Percentiles rank a stretch among this genome's conserved stretches.
These are phyloP conservation scores for Pyrocephalus nanus DNA, from an alignment of 2,797 vertebrate genomes.

Conservation along the genomic window DNA sequence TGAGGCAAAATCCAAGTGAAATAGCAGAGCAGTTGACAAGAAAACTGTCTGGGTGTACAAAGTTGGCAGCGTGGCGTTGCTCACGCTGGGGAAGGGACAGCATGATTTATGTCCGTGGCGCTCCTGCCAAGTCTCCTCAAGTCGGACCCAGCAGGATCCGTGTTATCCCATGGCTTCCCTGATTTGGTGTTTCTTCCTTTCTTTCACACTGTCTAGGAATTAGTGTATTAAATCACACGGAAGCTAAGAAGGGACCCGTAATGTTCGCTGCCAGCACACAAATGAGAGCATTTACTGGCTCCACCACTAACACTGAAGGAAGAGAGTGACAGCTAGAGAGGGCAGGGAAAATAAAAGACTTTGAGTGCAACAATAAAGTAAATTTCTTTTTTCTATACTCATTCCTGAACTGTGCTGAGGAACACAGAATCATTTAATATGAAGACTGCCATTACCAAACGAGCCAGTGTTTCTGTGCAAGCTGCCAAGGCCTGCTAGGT, in stretches of 20 bases:
- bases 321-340: background rate
- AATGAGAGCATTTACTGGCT: background rate
- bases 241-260: background rate
- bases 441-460: background rate
- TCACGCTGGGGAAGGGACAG: background rate
- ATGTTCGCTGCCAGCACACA: background rate
- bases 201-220: background rate
- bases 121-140: background rate
- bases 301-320: background rate
- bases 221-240: background rate
- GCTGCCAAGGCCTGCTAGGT: constrained; percentile 4
- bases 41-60: background rate
- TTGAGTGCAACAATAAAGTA: background rate
- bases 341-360: background rate
- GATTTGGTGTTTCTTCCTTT: background rate
- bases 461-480: background rate
- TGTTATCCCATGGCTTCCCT: background rate
- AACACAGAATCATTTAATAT: background rate
- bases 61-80: background rate
- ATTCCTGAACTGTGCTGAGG: background rate
- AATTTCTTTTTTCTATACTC: background rate
- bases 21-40: background rate
- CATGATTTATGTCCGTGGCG: background rate
- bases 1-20: background rate
- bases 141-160: background rate